A percentile compares a stretch with the other conserved stretches of the same genome.
Conservation (phyloP, 2,113 vertebrate genomes). For the Orientallactaga bullata region DNA sequence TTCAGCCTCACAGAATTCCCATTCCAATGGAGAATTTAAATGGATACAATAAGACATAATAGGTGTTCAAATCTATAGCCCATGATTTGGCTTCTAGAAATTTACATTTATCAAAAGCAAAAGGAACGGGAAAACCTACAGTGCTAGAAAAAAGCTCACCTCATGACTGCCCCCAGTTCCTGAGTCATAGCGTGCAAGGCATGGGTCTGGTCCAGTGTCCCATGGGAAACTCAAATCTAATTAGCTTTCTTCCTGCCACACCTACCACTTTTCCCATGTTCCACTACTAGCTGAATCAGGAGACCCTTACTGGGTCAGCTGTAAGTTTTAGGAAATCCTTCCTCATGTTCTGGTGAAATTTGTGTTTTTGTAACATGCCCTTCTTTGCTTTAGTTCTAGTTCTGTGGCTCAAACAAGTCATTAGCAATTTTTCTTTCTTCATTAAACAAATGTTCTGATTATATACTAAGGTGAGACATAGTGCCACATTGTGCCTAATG, state of each 20-base stretch:
- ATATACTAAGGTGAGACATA: not conserved
- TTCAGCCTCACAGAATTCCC: not conserved
- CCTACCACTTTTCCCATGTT: not conserved
- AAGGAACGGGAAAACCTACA: not conserved
- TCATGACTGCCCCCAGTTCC: not conserved
- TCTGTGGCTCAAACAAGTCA: not conserved
- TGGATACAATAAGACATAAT: not conserved
- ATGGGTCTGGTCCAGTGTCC: not conserved
- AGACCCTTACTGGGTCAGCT: not conserved
- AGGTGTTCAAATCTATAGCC: not conserved
- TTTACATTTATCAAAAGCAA: not conserved
- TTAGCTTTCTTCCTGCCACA: not conserved
- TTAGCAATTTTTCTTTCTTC: not conserved
- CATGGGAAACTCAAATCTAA: not conserved
- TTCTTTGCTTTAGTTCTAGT: not conserved
- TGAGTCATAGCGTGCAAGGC: not conserved
- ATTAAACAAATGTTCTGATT: not conserved
- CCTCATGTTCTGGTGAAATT: not conserved
- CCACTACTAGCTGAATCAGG: not conserved
- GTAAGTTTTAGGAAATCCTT: not conserved
- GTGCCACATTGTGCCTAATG: not conserved
- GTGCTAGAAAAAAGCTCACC: not conserved
- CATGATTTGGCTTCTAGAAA: not conserved
- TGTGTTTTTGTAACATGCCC: not conserved
- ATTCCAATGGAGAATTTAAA: not conserved